phyloP scores from a whole-genome alignment of 2,797 vertebrate species.

The Lagorchestes hirsutus region DNA sequence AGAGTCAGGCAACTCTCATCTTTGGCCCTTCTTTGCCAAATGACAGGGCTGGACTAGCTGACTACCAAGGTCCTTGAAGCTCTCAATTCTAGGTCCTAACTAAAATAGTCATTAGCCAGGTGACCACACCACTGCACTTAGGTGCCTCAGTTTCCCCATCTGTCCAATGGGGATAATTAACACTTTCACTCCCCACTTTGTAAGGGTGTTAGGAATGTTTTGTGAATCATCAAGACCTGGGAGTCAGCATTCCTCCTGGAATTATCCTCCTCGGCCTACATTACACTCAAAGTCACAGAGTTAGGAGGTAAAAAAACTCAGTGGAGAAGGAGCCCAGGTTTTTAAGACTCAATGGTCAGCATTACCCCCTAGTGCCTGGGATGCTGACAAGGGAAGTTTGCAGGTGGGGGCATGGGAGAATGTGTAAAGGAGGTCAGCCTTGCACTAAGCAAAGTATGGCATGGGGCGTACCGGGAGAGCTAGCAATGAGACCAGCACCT shows the following conservation, averaged over 20 bases:
- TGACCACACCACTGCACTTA: not conserved
- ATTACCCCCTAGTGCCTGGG: not conserved
- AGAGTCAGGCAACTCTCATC: not conserved
- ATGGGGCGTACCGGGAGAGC: not conserved
- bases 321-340: not conserved
- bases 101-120: not conserved
- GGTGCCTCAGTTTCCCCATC: not conserved
- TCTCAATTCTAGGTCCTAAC: not conserved
- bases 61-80: not conserved
- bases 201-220: not conserved
- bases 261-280: not conserved
- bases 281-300: not conserved
- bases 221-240: not conserved
- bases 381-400: conserved; percentile 30
- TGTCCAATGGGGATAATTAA: not conserved
- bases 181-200: not conserved
- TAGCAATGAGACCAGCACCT: not conserved
- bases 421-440: not conserved
- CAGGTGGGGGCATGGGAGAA: conserved; percentile 51
- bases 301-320: not conserved
- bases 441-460: not conserved
- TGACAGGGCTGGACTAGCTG: not conserved
- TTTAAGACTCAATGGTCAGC: not conserved
- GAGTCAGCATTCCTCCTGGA: not conserved
- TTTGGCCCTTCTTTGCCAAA: not conserved